These are phyloP conservation scores for Amphipyra tragopoginis DNA, from an alignment of 2,888 invertebrate genomes.

Conservation along the genomic window DNA sequence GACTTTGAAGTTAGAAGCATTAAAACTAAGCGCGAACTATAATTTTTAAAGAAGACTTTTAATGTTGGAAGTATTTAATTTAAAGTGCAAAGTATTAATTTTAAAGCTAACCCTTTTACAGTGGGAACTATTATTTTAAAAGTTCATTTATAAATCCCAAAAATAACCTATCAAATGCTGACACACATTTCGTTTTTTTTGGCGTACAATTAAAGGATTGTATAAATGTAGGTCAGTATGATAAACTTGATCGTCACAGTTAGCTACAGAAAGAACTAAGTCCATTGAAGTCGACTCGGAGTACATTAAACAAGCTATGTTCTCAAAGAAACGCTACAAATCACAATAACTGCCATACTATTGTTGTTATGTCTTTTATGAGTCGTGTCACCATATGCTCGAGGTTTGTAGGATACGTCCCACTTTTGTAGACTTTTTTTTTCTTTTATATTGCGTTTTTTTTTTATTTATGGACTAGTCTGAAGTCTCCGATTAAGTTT, in stretches of 20 bases:
- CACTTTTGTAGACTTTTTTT: background rate
- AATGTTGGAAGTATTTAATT: no score
- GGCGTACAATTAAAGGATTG: conserved; percentile 37
- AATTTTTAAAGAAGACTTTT: no score
- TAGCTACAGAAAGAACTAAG: conserved; percentile 25
- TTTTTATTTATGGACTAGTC: no score
- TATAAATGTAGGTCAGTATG: conserved; percentile 29
- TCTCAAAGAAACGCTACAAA: conserved; percentile 55
- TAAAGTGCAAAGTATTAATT: no score
- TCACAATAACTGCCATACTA: conserved; percentile 51
- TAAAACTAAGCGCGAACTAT: no score
- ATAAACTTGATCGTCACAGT: conserved; percentile 29
- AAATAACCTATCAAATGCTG: background rate
- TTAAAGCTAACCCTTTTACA: no score
- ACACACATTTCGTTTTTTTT: conserved; percentile 28
- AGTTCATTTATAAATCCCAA: no score
- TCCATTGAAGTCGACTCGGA: conserved; percentile 40
- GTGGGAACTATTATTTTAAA: no score
- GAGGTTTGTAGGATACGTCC: conserved; percentile 17
- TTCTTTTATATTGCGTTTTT: background rate
- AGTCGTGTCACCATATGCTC: conserved; percentile 39
- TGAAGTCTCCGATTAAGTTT: no score
- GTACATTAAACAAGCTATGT: conserved; percentile 48
- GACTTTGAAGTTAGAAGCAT: no score
- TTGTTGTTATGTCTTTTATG: conserved; percentile 49